Evolutionary conservation across 2,113 vertebrate genomes (phyloP).

Genomic region (Microtus oregoni): DNA sequence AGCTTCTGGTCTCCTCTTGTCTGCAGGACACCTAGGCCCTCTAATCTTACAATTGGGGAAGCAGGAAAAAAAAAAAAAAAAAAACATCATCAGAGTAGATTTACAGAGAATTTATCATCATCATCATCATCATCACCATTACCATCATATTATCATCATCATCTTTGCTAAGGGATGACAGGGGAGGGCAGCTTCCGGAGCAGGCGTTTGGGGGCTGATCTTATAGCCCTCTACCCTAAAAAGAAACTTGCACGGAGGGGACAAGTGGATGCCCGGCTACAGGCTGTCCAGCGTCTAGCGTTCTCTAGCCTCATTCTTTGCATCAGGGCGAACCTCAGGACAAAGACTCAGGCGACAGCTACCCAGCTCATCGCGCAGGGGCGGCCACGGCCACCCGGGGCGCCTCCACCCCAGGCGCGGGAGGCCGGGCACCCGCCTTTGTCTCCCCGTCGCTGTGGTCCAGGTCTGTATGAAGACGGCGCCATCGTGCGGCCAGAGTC

Average conservation of each 20-base stretch:
- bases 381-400: conserved; percentile 68
- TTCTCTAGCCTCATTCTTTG: conserved; percentile 63
- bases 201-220: not conserved
- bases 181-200: not conserved
- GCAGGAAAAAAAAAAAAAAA: not conserved
- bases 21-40: not conserved
- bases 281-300: not conserved
- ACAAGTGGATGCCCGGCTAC: not conserved
- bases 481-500: conserved; percentile 86
- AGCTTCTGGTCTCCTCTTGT: not conserved
- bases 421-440: conserved; percentile 77
- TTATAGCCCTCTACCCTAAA: not conserved
- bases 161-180: not conserved
- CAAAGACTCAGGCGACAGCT: conserved; percentile 71
- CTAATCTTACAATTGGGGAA: not conserved
- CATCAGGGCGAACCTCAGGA: conserved; percentile 55
- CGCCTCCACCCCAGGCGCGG: conserved; percentile 34
- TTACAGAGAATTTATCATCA: not conserved
- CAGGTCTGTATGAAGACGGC: conserved; percentile 83
- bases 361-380: conserved; percentile 21
- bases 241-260: not conserved
- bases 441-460: conserved; percentile 69
- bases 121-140: not conserved
- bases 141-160: not conserved
- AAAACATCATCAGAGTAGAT: not conserved